A percentile compares a stretch with the other conserved stretches of the same genome.
These are phyloP conservation scores for Sarcophaga peregrina DNA, from an alignment of 1,140 invertebrate species.

Conservation along the genomic window DNA sequence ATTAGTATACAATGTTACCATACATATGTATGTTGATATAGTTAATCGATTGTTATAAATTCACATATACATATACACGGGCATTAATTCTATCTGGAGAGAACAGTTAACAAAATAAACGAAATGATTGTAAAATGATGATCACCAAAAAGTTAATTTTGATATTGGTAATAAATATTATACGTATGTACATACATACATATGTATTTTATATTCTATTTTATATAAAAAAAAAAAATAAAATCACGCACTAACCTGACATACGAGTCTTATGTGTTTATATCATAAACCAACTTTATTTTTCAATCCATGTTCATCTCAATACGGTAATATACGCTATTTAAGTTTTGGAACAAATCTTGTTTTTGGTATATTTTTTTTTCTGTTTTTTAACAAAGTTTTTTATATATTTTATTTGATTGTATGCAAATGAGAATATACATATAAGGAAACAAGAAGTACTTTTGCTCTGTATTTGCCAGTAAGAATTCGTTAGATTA, in stretches of 20 bases:
- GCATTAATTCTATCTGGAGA: neutral
- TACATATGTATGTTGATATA: too few relatives aligned
- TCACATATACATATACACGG: too few relatives aligned
- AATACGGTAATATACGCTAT: neutral
- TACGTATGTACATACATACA: neutral
- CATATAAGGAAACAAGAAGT: constrained; percentile 65
- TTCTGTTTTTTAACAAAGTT: constrained; percentile 43
- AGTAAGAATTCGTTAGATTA: constrained; percentile 62
- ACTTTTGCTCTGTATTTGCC: constrained; percentile 61
- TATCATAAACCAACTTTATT: neutral
- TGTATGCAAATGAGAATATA: constrained; percentile 50
- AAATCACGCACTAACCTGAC: neutral
- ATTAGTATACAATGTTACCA: too few relatives aligned
- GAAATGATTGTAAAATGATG: neutral
- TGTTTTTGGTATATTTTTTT: constrained; percentile 20
- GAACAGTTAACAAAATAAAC: neutral
- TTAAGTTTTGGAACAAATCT: constrained; percentile 19
- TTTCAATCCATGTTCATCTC: constrained; percentile 11
- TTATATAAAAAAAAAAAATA: too few relatives aligned
- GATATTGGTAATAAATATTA: neutral
- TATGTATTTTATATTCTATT: neutral
- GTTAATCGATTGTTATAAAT: too few relatives aligned
- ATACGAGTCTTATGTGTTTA: neutral
- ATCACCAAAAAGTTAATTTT: neutral
- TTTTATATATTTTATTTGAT: neutral